Evolutionary conservation across 2,888 invertebrate genomes (phyloP), one percentile per base, ranked within the genome.

Genomic region (Hymenopus coronatus): DNA sequence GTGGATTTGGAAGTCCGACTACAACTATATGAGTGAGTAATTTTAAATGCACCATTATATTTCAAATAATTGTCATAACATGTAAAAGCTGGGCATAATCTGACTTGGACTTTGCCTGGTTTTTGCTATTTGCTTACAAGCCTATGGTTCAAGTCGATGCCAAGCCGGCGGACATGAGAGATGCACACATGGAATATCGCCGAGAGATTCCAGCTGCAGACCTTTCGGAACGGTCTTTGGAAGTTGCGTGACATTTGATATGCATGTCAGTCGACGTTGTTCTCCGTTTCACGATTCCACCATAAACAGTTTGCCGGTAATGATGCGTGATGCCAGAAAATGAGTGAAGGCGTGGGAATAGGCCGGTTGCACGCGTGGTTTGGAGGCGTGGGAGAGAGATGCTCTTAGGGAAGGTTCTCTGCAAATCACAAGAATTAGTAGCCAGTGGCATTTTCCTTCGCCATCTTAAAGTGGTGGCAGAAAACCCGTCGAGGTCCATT

Each of bases 241-340:
- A 20, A 87, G 82, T 87, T 87, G 87, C 87, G 87, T 87, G 87
- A 87, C 15, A 33, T 82, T 81, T 87, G 28, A 82, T 33, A 87
- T 33, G 87, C 87, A 82, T 82, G 87, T 28, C 33, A 82, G 33
- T 70, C 54, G 20, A 70, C 54, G 54, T n/a, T 87, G 81, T 28
- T 70, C 54, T 70, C 54, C 54, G 54, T 70, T 87, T 87, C 82
- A 87, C 82, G 87, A 33, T 87, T 87, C 27, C 33, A 82, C 82
- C 82, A 87, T 87, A 87, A 87, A 87, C 82, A 33, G 81, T 82
- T 82, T 40, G 87, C 33, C 82, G 87, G 87, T 87, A 87, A 87
- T 87, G 82, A 87, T 40, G 82, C 87, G 87, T 87, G 87, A 85
- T 85, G 46, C 27, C 46, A 85, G 85, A 85, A 85, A 85, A 85